These are phyloP conservation scores for Sycophaga agraensis DNA, from an alignment of 1,140 invertebrate species.

Conservation along the genomic window DNA sequence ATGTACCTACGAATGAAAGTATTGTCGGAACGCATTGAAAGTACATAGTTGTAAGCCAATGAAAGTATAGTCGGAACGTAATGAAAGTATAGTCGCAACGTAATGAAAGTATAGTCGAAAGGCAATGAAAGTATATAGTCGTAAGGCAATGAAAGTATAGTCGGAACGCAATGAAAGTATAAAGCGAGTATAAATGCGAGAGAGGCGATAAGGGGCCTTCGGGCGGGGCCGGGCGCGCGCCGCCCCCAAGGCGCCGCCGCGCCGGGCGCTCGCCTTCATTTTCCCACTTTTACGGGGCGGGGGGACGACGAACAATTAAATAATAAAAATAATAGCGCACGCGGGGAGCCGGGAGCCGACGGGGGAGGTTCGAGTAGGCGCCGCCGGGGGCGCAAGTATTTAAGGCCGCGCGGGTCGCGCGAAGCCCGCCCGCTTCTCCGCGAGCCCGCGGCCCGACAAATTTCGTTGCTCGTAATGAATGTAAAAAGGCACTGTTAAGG, in stretches of 20 bases:
- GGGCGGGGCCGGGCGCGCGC: too few species aligned
- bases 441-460: slow-evolving; percentile 13
- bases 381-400: too few species aligned
- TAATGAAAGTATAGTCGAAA: neutral
- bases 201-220: slow-evolving; percentile 14
- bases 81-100: neutral
- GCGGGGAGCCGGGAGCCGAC: too few species aligned
- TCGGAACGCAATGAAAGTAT: slow-evolving; percentile 21
- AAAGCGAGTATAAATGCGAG: neutral
- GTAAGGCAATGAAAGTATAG: slow-evolving; percentile 18
- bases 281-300: neutral
- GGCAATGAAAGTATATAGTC: neutral
- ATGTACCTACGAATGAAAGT: neutral
- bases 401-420: too few species aligned
- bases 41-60: too few species aligned
- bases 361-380: too few species aligned
- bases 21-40: neutral
- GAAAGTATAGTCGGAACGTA: neutral
- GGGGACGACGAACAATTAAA: too few species aligned
- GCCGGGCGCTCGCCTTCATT: slow-evolving; percentile 10
- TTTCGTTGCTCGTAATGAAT: slow-evolving; percentile 29
- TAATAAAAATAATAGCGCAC: too few species aligned
- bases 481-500: slow-evolving; percentile 49
- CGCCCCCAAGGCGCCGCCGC: slow-evolving; percentile 30
- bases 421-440: too few species aligned